Evolutionary conservation across 2,113 vertebrate species (phyloP).

Genomic region (Oriolus oriolus): DNA sequence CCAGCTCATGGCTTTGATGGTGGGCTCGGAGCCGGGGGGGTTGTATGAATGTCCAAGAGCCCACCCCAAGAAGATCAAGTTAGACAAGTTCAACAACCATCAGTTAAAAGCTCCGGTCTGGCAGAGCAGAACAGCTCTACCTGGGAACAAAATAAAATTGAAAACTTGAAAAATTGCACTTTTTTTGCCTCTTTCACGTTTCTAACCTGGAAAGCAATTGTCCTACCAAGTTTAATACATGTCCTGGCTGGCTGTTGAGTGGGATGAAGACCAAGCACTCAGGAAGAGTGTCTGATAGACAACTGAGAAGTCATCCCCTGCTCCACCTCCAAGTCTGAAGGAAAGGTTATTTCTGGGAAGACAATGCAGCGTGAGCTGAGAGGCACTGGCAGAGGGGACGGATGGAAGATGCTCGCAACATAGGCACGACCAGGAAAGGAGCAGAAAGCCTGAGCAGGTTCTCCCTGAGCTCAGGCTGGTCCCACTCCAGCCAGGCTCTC

Average conservation of each 20-base stretch:
- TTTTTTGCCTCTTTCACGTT: not conserved
- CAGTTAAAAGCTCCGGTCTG: not conserved
- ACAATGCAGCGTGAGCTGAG: fast-evolving
- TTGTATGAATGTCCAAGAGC: not conserved
- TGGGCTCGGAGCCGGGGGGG: not conserved
- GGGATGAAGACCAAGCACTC: not conserved
- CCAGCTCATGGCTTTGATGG: not conserved
- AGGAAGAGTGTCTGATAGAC: not conserved
- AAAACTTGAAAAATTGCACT: not conserved
- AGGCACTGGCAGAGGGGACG: not conserved
- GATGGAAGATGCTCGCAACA: not conserved
- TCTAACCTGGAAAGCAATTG: not conserved
- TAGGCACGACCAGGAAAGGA: not conserved
- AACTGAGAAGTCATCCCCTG: not conserved
- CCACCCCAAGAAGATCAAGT: not conserved
- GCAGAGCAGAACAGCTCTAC: not conserved
- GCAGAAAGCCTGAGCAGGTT: not conserved
- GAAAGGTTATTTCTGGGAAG: not conserved
- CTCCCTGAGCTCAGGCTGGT: not conserved
- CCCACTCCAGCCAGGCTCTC: not conserved
- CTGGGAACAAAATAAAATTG: not conserved
- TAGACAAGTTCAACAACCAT: not conserved
- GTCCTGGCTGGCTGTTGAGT: no score
- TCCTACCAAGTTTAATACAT: not conserved
- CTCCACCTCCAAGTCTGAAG: not conserved